phyloP scores from a whole-genome alignment of 2,888 invertebrate genomes.

The Sarcophaga variegata region DNA sequence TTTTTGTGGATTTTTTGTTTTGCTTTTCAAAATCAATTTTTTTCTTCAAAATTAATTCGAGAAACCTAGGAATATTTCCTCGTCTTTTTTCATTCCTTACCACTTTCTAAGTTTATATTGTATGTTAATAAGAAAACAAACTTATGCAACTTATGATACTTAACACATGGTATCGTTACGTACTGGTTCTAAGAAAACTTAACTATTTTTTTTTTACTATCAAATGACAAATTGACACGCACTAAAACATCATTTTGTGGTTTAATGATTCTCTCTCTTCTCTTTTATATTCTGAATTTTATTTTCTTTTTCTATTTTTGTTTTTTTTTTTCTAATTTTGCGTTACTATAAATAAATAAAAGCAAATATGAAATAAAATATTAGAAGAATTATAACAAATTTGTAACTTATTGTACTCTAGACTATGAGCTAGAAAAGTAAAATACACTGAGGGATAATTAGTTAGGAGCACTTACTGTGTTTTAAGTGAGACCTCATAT shows the following conservation, averaged over 20 bases:
- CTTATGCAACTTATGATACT: background rate
- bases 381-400: conserved; percentile 54
- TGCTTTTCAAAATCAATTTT: no score
- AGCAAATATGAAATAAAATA: conserved; percentile 9
- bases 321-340: conserved; percentile 11
- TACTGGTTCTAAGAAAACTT: conserved; percentile 1
- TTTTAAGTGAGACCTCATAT: no score
- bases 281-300: background rate
- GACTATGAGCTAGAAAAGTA: background rate
- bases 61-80: no score
- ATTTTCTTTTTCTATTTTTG: background rate
- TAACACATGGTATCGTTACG: background rate
- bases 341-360: background rate
- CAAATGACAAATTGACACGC: conserved; percentile 53
- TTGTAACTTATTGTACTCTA: conserved; percentile 22
- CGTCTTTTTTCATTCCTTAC: no score
- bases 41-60: no score
- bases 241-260: background rate
- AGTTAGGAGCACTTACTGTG: background rate
- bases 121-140: no score
- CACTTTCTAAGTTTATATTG: no score
- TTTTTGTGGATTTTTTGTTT: no score
- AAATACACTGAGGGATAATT: background rate
- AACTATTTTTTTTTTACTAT: conserved; percentile 1
- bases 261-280: background rate